Evolutionary conservation across 2,113 vertebrate genomes (phyloP).

Genomic region (Poecilia latipinna): DNA sequence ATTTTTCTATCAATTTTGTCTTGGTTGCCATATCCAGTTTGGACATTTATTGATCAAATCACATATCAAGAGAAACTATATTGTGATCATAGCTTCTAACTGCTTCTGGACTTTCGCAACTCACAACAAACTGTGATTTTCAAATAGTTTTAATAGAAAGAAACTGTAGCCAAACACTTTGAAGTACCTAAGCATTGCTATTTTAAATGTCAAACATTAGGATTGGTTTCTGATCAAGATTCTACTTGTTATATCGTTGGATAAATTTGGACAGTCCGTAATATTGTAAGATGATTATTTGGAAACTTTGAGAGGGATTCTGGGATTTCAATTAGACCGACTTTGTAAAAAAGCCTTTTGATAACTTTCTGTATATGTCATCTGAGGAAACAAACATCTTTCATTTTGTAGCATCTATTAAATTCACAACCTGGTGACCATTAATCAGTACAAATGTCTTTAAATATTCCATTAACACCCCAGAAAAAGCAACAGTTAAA

Average conservation of each 20-base stretch:
- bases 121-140: not conserved
- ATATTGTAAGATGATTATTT: not conserved
- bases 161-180: not conserved
- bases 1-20: not conserved
- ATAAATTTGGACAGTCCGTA: no score
- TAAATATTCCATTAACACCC: no score
- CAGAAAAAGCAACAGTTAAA: not conserved
- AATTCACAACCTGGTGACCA: not conserved
- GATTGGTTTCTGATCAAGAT: no score
- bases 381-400: not conserved
- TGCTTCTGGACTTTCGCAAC: not conserved
- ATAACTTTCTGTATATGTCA: not conserved
- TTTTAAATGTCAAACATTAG: no score
- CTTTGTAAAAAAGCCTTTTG: not conserved
- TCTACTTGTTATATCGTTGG: no score
- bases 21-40: no score
- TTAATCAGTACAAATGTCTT: not conserved
- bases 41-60: not conserved
- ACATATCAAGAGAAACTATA: not conserved
- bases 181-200: no score
- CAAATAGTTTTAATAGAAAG: not conserved
- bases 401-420: not conserved
- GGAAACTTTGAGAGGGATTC: not conserved
- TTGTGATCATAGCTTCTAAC: not conserved
- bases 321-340: not conserved